Conservation (phyloP, 2,113 vertebrate genomes). For the Crotalus horridus region DNA sequence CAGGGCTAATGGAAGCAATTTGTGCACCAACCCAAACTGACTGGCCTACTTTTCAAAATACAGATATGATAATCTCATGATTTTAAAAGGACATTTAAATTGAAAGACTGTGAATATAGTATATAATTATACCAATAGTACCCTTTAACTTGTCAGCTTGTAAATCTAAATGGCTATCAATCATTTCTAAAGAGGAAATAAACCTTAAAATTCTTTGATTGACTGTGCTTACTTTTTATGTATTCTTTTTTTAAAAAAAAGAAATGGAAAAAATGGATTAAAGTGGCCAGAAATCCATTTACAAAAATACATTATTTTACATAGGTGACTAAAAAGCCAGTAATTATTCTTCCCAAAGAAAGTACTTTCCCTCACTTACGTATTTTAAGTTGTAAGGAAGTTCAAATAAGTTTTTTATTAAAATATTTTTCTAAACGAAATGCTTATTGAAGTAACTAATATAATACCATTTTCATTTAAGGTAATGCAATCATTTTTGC, state of each 20-base stretch:
- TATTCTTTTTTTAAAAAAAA: conserved; percentile 37
- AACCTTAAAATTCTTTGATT: conserved; percentile 86
- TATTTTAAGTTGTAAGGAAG: conserved; percentile 77
- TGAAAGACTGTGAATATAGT: conserved; percentile 85
- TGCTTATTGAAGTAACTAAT: conserved; percentile 70
- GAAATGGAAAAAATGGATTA: conserved; percentile 62
- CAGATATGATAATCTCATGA: conserved; percentile 82
- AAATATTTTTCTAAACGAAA: conserved; percentile 69
- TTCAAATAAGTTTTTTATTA: conserved; percentile 76
- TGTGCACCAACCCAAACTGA: conserved; percentile 82
- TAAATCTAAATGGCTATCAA: conserved; percentile 88
- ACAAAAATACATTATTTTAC: conserved; percentile 84
- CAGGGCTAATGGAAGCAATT: conserved; percentile 85
- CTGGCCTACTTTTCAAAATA: conserved; percentile 84
- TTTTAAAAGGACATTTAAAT: conserved; percentile 89
- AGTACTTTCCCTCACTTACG: conserved; percentile 78
- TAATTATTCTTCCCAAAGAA: conserved; percentile 79
- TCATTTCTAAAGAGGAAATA: conserved; percentile 84
- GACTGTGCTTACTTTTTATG: conserved; percentile 83
- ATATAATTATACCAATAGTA: conserved; percentile 88
- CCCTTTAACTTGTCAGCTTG: conserved; percentile 88
- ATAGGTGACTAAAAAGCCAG: conserved; percentile 84
- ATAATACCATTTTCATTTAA: conserved; percentile 74
- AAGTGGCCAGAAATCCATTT: conserved; percentile 86
- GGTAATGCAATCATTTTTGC: conserved; percentile 75